Percentiles rank a stretch among this genome's conserved stretches.
These are phyloP conservation scores for Antechinus flavipes DNA, from an alignment of 2,113 vertebrate genomes.

Conservation along the genomic window DNA sequence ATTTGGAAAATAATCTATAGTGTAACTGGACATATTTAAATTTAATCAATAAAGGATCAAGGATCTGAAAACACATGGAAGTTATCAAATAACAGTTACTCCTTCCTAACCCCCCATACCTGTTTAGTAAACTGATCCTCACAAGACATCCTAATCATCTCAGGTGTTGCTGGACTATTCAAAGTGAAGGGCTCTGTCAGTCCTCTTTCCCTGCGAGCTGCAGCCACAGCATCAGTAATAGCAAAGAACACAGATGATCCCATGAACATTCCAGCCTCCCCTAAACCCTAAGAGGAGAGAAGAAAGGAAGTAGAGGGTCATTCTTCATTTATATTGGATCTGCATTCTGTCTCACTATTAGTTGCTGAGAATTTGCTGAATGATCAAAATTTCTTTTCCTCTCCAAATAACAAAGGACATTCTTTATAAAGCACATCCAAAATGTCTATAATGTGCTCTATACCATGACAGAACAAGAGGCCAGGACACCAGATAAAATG, in stretches of 20 bases:
- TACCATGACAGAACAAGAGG: not conserved
- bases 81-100: not conserved
- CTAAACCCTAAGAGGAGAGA: conserved; percentile 84
- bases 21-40: not conserved
- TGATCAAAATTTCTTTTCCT: not conserved
- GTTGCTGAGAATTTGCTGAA: not conserved
- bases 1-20: not conserved
- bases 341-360: not conserved
- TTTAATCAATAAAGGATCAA: not conserved
- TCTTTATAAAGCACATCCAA: not conserved
- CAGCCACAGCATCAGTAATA: conserved; percentile 86
- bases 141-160: conserved; percentile 86
- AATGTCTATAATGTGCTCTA: not conserved
- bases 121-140: conserved; percentile 87
- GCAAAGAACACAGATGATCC: conserved; percentile 89
- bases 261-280: conserved; percentile 87
- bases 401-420: not conserved
- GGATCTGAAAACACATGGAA: not conserved
- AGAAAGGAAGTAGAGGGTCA: not conserved
- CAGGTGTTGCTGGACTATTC: conserved; percentile 86
- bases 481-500: not conserved
- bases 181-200: conserved; percentile 11
- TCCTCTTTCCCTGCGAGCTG: conserved; percentile 83
- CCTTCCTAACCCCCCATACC: conserved; percentile 75
- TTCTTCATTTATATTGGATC: not conserved